Conservation (phyloP, 2,888 invertebrate genomes). For the Synanthedon myopaeformis region DNA sequence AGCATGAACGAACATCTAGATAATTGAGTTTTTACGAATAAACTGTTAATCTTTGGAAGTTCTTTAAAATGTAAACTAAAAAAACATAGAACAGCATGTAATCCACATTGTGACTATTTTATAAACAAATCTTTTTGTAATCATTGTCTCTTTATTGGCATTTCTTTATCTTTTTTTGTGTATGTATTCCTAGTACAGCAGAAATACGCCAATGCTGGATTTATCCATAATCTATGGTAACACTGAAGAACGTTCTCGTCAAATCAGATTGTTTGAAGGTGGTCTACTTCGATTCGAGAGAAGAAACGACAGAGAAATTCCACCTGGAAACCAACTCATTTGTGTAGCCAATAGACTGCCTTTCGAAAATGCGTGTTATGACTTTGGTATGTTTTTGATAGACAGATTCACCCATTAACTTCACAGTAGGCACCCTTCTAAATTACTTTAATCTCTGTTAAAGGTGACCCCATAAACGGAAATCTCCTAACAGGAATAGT, state of each 20-base stretch:
- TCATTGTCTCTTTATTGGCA: too few species aligned
- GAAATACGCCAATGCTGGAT: slow-evolving; percentile 1
- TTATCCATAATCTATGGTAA: slow-evolving; percentile 2
- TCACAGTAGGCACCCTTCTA: too few species aligned
- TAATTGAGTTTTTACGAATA: too few species aligned
- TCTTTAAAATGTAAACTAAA: too few species aligned
- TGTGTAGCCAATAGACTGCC: slow-evolving; percentile 25
- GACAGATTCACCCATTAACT: too few species aligned
- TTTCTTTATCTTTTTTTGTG: too few species aligned
- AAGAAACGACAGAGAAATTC: slow-evolving; percentile 1
- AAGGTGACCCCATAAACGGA: slow-evolving; percentile 1
- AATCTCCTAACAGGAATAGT: slow-evolving; percentile 20
- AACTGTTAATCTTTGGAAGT: too few species aligned
- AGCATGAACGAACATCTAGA: too few species aligned
- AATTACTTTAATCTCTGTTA: too few species aligned
- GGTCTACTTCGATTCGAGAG: slow-evolving; percentile 1
- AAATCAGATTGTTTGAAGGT: not conserved
- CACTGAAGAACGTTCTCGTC: not conserved
- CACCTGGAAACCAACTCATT: not conserved
- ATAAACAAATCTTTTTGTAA: too few species aligned
- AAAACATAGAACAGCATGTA: too few species aligned
- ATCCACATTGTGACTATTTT: too few species aligned
- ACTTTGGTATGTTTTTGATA: slow-evolving; percentile 19
- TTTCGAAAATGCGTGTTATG: slow-evolving; percentile 33
- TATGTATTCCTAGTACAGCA: not conserved